Evolutionary conservation across 2,113 vertebrate genomes (phyloP), one percentile per base, ranked within the genome.

Genomic region (Corythaixoides concolor): DNA sequence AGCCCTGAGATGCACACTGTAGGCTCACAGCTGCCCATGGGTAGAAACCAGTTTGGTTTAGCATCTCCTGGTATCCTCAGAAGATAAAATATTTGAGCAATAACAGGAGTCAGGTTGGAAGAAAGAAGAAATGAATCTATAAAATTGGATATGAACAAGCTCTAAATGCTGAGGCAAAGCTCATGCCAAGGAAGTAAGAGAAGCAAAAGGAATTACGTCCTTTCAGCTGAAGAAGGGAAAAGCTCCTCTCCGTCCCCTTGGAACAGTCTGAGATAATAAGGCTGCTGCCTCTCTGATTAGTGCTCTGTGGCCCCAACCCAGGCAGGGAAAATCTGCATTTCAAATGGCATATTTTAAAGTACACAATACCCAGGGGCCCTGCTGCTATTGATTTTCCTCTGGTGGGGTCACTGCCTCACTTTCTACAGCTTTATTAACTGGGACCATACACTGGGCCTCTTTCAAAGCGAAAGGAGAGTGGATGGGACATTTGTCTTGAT

Each of bases 261-360:
- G 89, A 95, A 74, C 70, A 93, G 67, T 45, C 52, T 79, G 73
- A 93, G 93, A 92, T 91, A 94, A 95, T 95, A 93, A 92, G 82
- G 69, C 76, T 68, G 47, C 90, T 92, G 83, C 90, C 82, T 95
- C 95, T 91, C 97, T 96, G 90, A 95, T 94, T 93, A 95, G 88
- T 91, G 80, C 68, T 91, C 82, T 85, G 76, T 82, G 78, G 91
- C 90, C 90, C 86, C 79, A 90, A 55, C 83, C 83, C 59, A 88
- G 82, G 39, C 88, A 94, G 69, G 49, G 56, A 75, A 94, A 95
- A 96, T 97, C 93, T 97, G 90, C 96, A 97, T 97, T 97, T 97
- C 94, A 97, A 96, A 97, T 97, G 94, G 96, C 84, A 93, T 96
- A 96, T 95, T 95, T 97, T 97, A 97, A 96, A 96, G 85, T 87